Percentiles rank a stretch among this genome's conserved stretches.
phyloP scores from a whole-genome alignment of 2,888 invertebrate genomes.

The Nomada flava region DNA sequence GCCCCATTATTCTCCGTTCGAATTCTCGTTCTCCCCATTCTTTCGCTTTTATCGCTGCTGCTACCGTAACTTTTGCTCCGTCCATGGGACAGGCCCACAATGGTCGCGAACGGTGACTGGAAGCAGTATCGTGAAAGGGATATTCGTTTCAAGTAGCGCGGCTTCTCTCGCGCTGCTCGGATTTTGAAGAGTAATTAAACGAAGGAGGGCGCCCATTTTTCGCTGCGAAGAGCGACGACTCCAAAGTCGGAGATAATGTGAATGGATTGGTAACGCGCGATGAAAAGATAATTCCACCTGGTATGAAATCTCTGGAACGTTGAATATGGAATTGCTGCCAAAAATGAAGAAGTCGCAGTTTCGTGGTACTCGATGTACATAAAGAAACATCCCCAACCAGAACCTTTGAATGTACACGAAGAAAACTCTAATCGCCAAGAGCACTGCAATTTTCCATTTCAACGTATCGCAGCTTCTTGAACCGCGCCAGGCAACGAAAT shows the following conservation, averaged over 20 bases:
- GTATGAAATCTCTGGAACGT: no score
- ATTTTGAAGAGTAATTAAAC: slow-evolving; percentile 37
- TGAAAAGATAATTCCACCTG: no score
- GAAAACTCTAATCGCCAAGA: no score
- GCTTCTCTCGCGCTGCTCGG: background rate
- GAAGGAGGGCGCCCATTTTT: background rate
- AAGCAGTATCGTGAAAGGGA: slow-evolving; percentile 25
- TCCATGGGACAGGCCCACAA: slow-evolving; percentile 24
- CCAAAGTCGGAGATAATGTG: background rate
- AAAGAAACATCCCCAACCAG: no score
- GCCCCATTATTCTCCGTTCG: slow-evolving; percentile 52
- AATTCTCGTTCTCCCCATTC: slow-evolving; percentile 24
- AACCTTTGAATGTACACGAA: no score
- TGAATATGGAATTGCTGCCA: no score
- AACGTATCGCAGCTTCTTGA: background rate
- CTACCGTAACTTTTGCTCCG: slow-evolving; percentile 1
- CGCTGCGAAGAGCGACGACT: background rate
- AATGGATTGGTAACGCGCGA: background rate
- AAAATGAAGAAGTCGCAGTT: no score
- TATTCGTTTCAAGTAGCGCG: slow-evolving; percentile 10
- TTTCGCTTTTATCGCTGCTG: background rate
- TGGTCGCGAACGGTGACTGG: slow-evolving; percentile 12
- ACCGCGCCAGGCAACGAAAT: no score
- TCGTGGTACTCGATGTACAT: no score
- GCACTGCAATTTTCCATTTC: no score